phyloP scores from a whole-genome alignment of 2,113 vertebrate genomes.

The Tragelaphus imberbis region DNA sequence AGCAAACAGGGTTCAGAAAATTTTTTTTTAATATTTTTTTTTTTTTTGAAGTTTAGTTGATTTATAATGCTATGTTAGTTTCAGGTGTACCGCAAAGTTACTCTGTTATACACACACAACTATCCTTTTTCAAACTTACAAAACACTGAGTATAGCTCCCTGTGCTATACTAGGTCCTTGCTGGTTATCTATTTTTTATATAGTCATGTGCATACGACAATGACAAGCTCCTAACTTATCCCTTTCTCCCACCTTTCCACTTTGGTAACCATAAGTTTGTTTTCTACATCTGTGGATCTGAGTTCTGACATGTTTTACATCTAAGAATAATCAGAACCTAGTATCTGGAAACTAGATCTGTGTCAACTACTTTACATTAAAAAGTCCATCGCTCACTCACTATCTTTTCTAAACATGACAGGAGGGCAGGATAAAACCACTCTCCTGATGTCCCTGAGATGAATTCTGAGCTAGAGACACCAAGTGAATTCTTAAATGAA shows the following conservation, averaged over 20 bases:
- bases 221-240: background rate
- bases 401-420: background rate
- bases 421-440: background rate
- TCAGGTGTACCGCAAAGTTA: background rate
- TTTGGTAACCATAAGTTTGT: background rate
- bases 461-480: background rate
- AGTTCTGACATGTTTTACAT: background rate
- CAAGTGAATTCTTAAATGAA: background rate
- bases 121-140: background rate
- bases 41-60: background rate
- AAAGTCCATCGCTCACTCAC: background rate
- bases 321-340: background rate
- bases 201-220: background rate
- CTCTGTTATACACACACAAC: background rate
- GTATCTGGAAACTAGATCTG: background rate
- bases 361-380: background rate
- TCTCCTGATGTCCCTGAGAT: background rate
- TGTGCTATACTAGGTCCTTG: background rate
- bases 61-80: background rate
- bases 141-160: background rate
- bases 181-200: background rate
- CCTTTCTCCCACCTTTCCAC: background rate
- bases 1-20: background rate
- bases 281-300: background rate
- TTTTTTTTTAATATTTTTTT: background rate